Conservation (phyloP, 2,797 vertebrate genomes). For the Mycteria americana region DNA sequence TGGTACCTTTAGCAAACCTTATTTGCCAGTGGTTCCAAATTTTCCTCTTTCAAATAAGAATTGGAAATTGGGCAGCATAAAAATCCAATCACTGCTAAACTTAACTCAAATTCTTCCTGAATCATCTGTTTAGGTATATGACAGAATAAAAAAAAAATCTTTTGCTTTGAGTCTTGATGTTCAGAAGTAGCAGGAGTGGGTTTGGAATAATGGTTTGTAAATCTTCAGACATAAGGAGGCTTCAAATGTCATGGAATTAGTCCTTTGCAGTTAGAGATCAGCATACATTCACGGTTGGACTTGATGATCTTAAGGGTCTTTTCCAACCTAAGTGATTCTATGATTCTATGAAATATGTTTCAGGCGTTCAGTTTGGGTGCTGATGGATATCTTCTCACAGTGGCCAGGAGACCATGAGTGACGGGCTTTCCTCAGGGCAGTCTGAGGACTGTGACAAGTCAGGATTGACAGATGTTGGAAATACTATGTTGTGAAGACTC, state of each 20-base stretch:
- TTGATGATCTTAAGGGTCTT: neutral
- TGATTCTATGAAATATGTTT: neutral
- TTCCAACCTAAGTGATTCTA: neutral
- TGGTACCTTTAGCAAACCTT: neutral
- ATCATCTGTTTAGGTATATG: neutral
- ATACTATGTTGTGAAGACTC: neutral
- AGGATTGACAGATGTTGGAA: neutral
- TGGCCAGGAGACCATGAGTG: neutral
- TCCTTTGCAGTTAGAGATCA: neutral
- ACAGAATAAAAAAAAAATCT: neutral
- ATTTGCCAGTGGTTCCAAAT: neutral
- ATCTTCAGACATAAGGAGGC: neutral
- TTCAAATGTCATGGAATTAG: neutral
- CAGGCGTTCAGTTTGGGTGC: neutral
- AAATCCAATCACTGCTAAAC: neutral
- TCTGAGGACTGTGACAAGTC: neutral
- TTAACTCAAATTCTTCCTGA: neutral
- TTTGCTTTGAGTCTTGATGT: neutral
- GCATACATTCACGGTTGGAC: neutral
- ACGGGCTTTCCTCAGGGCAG: neutral
- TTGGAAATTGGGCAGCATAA: neutral
- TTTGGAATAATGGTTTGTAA: neutral
- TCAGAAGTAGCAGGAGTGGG: neutral
- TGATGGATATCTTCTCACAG: neutral
- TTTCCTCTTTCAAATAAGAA: neutral